Base-by-base conservation (phyloP, 2,113 vertebrate species). In the Puffinus mauretanicus region DNA sequence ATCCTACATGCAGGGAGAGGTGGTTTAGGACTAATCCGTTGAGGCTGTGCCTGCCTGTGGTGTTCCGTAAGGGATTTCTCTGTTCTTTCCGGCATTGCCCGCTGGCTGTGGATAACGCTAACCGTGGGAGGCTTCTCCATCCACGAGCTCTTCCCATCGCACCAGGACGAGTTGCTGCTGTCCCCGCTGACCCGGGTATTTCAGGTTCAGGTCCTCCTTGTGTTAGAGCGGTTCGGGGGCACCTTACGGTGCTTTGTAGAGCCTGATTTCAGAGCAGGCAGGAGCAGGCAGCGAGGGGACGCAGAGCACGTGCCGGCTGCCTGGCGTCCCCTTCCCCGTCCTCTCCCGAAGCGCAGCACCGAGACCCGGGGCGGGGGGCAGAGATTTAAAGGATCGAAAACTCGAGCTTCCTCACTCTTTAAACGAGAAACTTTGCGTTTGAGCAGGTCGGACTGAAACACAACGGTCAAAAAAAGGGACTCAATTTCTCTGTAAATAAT, bases 401-500 rank as follows among this genome's bases (percentile, higher is more conserved):
- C 76, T 36, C 60, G 76, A 82, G 51, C 81, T 79, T 95, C 77
- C 58, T 85, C 32, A 27, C 86, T 32, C 11, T 66, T 82, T 44
- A 52, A 82, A 72, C 0, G 16, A 52, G 79, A 77, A 69, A 27
- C 55, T 47, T 69, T 12, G 16, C 24, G 5, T 90, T 69, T 42
- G 60, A 49, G 69, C 86, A 65, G 83, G 84, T 87, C 25, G 70
- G 96, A 95, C 92, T 96, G 94, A 81, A 86, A 60, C 38, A 25
- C 54, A 36, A 13, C 0, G 15, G 87, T 81, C 73, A 66, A 27
- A 64, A 66, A 85, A 94, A 96, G 94, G 96, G 93, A 96, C 96
- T 97, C 78, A 30, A 90, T 91, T 97, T 89, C 92, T 85, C 92
- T 98, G 98, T 98, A 97, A 97, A 98, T 98, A 98, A 91, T 90